A percentile compares a stretch with the other conserved stretches of the same genome.
Conservation (phyloP, 35 echinoderm and acorn worm species). For the Diadema setosum region DNA sequence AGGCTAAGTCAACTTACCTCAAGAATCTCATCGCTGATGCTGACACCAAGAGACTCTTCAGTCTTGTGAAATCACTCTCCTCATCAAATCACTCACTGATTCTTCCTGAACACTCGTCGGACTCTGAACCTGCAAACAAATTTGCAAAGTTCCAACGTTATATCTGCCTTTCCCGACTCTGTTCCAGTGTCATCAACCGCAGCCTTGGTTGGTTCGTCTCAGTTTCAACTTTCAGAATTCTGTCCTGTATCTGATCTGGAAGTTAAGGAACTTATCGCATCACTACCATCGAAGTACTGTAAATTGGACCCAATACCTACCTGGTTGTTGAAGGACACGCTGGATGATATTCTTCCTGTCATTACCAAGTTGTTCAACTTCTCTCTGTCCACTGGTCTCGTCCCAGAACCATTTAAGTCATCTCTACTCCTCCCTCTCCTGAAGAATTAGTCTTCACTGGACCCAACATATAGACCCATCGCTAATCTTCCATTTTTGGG, state of each 20-base stretch:
- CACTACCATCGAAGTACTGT: background rate
- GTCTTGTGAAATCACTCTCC: background rate
- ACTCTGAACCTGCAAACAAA: background rate
- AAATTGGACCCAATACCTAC: conserved; percentile 29
- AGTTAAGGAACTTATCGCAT: background rate
- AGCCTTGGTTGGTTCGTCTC: background rate
- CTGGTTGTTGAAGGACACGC: conserved; percentile 14
- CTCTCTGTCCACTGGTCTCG: conserved; percentile 1
- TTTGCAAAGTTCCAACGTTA: background rate
- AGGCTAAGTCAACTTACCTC: background rate
- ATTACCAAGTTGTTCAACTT: conserved; percentile 16
- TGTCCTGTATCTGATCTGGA: background rate
- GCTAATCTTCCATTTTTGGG: conserved; percentile 19
- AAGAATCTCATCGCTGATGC: background rate
- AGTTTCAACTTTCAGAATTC: background rate
- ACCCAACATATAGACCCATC: conserved; percentile 37
- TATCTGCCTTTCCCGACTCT: background rate
- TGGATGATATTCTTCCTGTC: conserved; percentile 5
- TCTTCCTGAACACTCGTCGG: conserved; percentile 1
- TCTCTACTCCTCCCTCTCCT: conserved; percentile 17
- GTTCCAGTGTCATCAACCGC: background rate
- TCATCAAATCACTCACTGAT: background rate
- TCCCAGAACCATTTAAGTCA: conserved; percentile 24
- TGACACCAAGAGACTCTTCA: background rate
- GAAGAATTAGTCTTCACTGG: conserved; percentile 39